Evolutionary conservation across 2,888 invertebrate genomes (phyloP).

Genomic region (Eudemis profundana): DNA sequence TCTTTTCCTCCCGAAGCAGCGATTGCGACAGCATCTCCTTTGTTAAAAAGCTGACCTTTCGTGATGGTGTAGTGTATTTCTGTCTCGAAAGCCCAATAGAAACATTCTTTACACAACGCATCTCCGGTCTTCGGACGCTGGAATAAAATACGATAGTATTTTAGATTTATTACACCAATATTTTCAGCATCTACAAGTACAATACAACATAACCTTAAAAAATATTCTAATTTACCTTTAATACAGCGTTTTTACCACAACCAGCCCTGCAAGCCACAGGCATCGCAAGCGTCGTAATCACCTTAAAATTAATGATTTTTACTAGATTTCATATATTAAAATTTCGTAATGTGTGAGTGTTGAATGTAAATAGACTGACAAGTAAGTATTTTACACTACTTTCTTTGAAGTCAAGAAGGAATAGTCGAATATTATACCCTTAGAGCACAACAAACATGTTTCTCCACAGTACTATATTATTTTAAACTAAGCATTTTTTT

Average conservation of each 20-base stretch:
- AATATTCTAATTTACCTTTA: constrained; percentile 86
- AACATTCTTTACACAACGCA: constrained; percentile 97
- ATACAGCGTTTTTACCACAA: constrained; percentile 90
- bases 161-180: constrained; percentile 9
- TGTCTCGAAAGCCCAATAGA: constrained; percentile 96
- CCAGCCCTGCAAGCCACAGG: constrained; percentile 88
- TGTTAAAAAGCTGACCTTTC: constrained; percentile 91
- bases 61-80: constrained; percentile 97
- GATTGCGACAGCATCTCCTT: constrained; percentile 94
- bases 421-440: not conserved
- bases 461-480: no score
- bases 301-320: constrained; percentile 1
- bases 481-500: no score
- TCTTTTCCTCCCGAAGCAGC: constrained; percentile 98
- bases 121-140: constrained; percentile 96
- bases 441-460: no score
- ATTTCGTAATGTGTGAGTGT: not conserved
- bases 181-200: constrained; percentile 8
- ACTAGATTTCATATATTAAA: not conserved
- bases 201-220: constrained; percentile 46
- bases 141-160: constrained; percentile 55
- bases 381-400: constrained; percentile 14
- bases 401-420: not conserved
- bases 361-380: constrained; percentile 5
- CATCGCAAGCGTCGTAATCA: constrained; percentile 76